Conservation (phyloP, 2,113 vertebrate genomes). For the Apaloderma vittatum region DNA sequence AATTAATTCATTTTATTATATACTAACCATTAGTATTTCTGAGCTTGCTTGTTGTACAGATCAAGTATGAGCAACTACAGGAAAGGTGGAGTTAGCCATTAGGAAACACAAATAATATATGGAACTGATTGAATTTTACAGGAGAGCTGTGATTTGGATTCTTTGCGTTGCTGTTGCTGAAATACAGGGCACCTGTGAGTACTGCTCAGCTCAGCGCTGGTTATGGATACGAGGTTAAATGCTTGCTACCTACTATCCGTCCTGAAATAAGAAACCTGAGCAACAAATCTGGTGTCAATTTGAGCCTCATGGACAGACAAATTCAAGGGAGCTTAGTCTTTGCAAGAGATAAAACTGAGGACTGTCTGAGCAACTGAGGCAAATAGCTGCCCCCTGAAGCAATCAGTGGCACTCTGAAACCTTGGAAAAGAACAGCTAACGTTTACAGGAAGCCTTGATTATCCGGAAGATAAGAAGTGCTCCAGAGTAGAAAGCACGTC, state of each 20-base stretch:
- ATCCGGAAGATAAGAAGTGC: background rate
- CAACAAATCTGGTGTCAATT: background rate
- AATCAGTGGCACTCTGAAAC: background rate
- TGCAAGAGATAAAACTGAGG: background rate
- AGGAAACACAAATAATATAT: background rate
- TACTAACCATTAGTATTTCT: background rate
- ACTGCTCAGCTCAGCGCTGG: background rate
- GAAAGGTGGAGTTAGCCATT: background rate
- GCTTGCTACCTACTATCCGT: background rate
- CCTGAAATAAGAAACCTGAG: background rate
- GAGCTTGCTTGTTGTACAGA: background rate
- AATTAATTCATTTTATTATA: background rate
- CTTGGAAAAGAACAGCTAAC: background rate
- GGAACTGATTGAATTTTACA: background rate
- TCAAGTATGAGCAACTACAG: background rate
- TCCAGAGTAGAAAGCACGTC: background rate
- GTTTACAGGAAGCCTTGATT: background rate
- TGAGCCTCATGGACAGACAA: background rate
- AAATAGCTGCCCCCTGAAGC: background rate
- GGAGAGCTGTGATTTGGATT: background rate
- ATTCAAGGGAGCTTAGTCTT: background rate
- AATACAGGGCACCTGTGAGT: background rate
- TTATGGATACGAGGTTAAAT: background rate
- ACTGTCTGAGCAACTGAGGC: background rate
- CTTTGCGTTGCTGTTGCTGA: background rate